Evolutionary conservation across 2,797 vertebrate genomes (phyloP).

Genomic region (Syngnathus rostellatus): DNA sequence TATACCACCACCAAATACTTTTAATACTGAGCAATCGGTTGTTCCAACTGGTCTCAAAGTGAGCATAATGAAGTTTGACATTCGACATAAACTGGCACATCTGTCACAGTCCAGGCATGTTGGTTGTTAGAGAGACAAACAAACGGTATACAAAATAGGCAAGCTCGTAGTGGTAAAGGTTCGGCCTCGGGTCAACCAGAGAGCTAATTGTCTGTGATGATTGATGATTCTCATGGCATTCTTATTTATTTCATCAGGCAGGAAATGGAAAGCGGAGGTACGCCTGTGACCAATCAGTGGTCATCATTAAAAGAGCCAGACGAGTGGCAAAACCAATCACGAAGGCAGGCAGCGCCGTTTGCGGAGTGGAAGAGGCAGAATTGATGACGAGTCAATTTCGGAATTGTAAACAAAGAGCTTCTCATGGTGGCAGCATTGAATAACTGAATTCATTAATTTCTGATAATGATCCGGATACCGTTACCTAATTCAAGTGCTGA

Average conservation of each 20-base stretch:
- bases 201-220: slow-evolving; percentile 48
- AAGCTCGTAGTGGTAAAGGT: neutral
- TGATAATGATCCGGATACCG: neutral
- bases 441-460: neutral
- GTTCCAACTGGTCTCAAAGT: neutral
- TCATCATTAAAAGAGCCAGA: slow-evolving; percentile 39
- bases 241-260: slow-evolving; percentile 53
- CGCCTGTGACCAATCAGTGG: slow-evolving; percentile 53
- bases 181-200: neutral
- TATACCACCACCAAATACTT: neutral
- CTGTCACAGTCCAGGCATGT: slow-evolving; percentile 38
- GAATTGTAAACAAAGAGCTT: neutral
- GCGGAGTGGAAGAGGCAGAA: slow-evolving; percentile 15
- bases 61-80: slow-evolving; percentile 47
- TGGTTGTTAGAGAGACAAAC: slow-evolving; percentile 17
- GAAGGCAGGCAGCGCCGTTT: neutral
- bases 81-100: slow-evolving; percentile 32
- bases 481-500: neutral
- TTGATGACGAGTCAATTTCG: neutral
- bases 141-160: slow-evolving; percentile 13
- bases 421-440: neutral
- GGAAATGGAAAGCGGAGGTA: slow-evolving; percentile 40
- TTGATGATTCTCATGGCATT: slow-evolving; percentile 39
- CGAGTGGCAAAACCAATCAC: slow-evolving; percentile 45
- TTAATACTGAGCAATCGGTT: neutral